These are phyloP conservation scores for Drosophila sproati DNA, from an alignment of 1,140 invertebrate genomes.

Conservation along the genomic window DNA sequence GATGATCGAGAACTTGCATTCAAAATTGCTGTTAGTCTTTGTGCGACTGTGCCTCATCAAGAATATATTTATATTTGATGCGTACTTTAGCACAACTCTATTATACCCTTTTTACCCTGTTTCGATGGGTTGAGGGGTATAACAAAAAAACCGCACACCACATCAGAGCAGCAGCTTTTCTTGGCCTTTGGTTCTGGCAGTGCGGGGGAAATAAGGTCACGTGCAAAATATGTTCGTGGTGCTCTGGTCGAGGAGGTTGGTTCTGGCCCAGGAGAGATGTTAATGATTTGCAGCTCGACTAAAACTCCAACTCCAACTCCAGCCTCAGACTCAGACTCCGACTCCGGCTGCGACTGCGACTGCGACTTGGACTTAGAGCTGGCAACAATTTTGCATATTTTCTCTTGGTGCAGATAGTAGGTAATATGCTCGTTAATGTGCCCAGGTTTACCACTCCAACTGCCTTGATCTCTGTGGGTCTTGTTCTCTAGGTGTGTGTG, in stretches of 20 bases:
- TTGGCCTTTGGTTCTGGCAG: slow-evolving; percentile 55
- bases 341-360: slow-evolving; percentile 7
- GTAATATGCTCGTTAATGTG: slow-evolving; percentile 83
- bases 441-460: slow-evolving; percentile 55
- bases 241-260: slow-evolving; percentile 50
- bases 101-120: no score
- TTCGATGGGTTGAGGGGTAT: no score
- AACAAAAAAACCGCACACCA: no score
- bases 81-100: no score
- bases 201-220: slow-evolving; percentile 82
- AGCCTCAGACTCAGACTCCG: not conserved
- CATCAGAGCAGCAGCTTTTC: not conserved
- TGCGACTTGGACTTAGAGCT: slow-evolving; percentile 3
- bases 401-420: slow-evolving; percentile 65
- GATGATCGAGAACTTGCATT: no score
- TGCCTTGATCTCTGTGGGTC: slow-evolving; percentile 31
- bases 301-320: slow-evolving; percentile 2
- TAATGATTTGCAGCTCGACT: slow-evolving; percentile 76
- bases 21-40: no score
- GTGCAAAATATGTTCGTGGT: slow-evolving; percentile 81
- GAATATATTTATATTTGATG: no score
- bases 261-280: slow-evolving; percentile 60
- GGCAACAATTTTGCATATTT: slow-evolving; percentile 80
- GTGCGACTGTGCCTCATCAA: no score
- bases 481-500: slow-evolving; percentile 8